Evolutionary conservation across 2,888 invertebrate species (phyloP), one percentile per base, ranked within the genome.

Genomic region (Steinernema hermaphroditum): DNA sequence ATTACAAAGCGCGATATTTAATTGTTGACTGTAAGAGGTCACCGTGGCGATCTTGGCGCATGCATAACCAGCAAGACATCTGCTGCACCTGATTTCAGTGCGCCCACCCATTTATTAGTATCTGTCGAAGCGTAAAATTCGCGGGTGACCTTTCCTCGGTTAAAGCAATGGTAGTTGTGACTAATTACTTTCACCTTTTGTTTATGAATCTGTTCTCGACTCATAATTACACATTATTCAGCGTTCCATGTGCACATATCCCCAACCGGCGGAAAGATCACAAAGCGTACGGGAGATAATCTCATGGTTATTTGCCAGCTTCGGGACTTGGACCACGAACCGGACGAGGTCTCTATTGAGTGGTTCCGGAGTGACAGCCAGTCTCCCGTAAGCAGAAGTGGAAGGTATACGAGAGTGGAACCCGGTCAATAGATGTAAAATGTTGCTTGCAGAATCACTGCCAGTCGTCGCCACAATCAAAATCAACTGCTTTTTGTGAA

Each of bases 231-330:
- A 29, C 62, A 12, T 62, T 24, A 9, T 62, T 62, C 34, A 62
- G 62, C 62, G 62, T 62, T 62, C 34, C 32, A 62, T 62, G 62
- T 62, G 12, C 62, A 62, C 62, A 62, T 62, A 62, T 32, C 62
- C 16, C 62, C 62, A 4, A 29, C 62, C 1, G 62, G 34, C 34
- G 62, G 62, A 4, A 62, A 62, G 16, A 62, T 62, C 14, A 32
- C 34, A 12, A 62, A 62, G 62, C 29, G 19, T 8, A 62, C 62
- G 4, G 62, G 62, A 29, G 62, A 62, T 32, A 62, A 62, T 62
- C 62, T 62, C 29, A 62, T 62, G 62, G 16, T 62, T 12, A 12
- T 62, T 62, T 62, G 62, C n/a, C 29, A 62, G 16, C 27, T 62
- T 12, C 29, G 62, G 6, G 62, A 62, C 27, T 29, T 62, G 32